Evolutionary conservation across 2,113 vertebrate genomes (phyloP), one percentile per base, ranked within the genome.

Genomic region (Neogobius melanostomus): DNA sequence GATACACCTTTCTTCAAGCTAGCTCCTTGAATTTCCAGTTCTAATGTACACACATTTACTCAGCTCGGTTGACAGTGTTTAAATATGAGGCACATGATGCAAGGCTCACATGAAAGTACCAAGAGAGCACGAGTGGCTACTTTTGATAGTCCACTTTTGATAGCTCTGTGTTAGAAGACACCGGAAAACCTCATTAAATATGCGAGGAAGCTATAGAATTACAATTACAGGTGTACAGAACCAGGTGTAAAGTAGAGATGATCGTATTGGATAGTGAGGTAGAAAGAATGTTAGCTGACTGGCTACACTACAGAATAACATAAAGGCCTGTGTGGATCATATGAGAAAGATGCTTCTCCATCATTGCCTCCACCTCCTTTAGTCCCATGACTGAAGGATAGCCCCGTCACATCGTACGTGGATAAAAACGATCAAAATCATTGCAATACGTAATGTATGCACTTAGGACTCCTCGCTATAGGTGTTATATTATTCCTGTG

Each of bases 381-480:
- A 63, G 87, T 92, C 92, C 88, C 82, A 89, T 93, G 92, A 93
- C 90, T 75, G 74, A 51, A 52, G 64, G 63, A 69, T 59, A 79
- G 79, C 80, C 61, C 76, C 49, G 74, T 74, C 82, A 82, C 64
- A 59, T 21, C 65, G 2, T 50, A 2, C 71, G 6, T 3, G 3
- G 1, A 69, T 28, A 7, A 17, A 66, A 61, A 65, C 16, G 17
- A 21, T 11, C 0, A 2, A 2, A 72, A 17, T 62, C 5, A 62
- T 57, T 28, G 4, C 21, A 0, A n/a, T 10, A 3, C 6, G 51
- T 6, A 8, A 3, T 1, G 1, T 51, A 7, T 16, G 8, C 63
- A 16, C 17, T 5, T 0, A 45, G 1, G 6, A 28, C 2, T 53
- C 44, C 0, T 0, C 2, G 0, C 6, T 10, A 0, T 42, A 9